Percentiles rank a stretch among this genome's conserved stretches.
These are phyloP conservation scores for Spodoptera frugiperda DNA, from an alignment of 1,140 invertebrate genomes.

Conservation along the genomic window DNA sequence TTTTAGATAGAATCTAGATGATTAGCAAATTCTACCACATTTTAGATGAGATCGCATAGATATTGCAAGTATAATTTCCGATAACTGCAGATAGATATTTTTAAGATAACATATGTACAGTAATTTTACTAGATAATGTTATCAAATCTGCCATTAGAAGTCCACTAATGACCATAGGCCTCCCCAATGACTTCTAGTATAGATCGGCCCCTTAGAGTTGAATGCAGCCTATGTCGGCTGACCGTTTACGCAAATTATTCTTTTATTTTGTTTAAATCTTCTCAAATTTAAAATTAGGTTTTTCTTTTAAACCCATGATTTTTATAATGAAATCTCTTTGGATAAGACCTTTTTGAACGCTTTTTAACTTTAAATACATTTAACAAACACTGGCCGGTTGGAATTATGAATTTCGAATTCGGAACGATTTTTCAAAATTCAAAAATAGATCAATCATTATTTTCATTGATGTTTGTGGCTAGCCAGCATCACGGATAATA, in stretches of 20 bases:
- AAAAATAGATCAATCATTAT: constrained; percentile 14
- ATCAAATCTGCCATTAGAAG: no score
- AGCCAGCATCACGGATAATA: no score
- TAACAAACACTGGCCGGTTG: constrained; percentile 3
- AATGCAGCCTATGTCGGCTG: no score
- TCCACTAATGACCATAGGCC: no score
- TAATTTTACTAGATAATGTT: neutral
- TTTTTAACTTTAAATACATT: constrained; percentile 46
- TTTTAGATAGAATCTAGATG: constrained; percentile 1
- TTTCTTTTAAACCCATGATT: constrained; percentile 42
- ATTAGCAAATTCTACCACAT: neutral
- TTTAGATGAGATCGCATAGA: no score
- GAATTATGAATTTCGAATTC: constrained; percentile 11
- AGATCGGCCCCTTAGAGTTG: no score
- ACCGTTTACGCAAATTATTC: no score
- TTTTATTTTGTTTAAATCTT: no score
- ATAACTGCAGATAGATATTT: neutral
- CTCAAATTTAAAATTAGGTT: constrained; percentile 44
- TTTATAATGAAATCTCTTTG: constrained; percentile 47
- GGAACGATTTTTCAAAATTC: neutral
- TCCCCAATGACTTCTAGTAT: no score
- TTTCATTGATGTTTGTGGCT: no score
- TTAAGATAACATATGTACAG: neutral
- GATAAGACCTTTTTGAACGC: constrained; percentile 45
- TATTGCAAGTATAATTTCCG: no score